Evolutionary conservation across 2,888 invertebrate genomes (phyloP).

Genomic region (Rotaria sp.): DNA sequence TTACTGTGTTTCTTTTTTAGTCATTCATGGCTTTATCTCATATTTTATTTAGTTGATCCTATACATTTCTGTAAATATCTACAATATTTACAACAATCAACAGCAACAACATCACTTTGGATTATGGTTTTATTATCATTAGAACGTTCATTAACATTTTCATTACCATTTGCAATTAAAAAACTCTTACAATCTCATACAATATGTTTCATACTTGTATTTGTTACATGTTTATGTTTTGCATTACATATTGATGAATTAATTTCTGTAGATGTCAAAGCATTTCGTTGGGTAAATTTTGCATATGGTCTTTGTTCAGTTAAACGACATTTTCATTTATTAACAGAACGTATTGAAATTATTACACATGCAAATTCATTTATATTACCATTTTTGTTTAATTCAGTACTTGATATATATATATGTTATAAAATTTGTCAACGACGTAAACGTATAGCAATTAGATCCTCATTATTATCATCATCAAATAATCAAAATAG

Average conservation of each 20-base stretch:
- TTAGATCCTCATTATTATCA: not conserved
- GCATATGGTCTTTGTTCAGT: not conserved
- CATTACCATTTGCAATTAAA: not conserved
- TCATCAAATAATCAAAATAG: not conserved
- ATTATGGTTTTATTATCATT: constrained; percentile 1
- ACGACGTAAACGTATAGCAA: not conserved
- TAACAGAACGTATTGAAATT: not conserved
- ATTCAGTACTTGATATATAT: constrained; percentile 18
- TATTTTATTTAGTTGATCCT: not conserved
- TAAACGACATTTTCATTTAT: not conserved
- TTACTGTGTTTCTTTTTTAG: not conserved
- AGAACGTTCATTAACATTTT: constrained; percentile 21
- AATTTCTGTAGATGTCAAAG: not conserved
- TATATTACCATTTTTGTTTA: constrained; percentile 1
- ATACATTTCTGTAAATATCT: constrained; percentile 3
- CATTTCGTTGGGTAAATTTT: constrained; percentile 25
- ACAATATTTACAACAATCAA: constrained; percentile 9
- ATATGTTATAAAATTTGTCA: constrained; percentile 10
- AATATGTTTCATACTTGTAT: not conserved
- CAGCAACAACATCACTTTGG: constrained; percentile 12
- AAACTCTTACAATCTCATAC: not conserved
- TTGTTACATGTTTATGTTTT: not conserved
- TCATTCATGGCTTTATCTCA: constrained; percentile 13
- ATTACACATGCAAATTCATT: not conserved
- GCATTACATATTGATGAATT: constrained; percentile 26